Evolutionary conservation across 2,888 invertebrate genomes (phyloP), one percentile per base, ranked within the genome.

Genomic region (Atherix ibis): DNA sequence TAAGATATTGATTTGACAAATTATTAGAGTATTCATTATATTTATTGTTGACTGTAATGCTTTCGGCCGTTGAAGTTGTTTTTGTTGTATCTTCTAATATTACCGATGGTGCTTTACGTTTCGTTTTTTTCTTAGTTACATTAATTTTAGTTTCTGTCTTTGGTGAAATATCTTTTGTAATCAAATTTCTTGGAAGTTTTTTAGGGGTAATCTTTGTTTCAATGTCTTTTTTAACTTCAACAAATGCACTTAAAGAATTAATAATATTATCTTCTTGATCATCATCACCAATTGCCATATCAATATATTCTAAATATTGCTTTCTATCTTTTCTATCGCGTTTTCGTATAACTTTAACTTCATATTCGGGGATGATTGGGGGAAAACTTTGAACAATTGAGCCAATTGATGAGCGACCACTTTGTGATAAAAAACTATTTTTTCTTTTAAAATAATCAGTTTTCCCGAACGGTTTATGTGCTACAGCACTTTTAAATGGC

Each of bases 181-280:
- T 10, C 22, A 22, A 22, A 4, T 31, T 35, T 2, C 4, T 18
- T n/a, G n/a, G n/a, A n/a, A n/a, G n/a, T n/a, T n/a, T n/a, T n/a
- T n/a, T n/a, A n/a, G n/a, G n/a, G n/a, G 9, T 19, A 8, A 35
- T 15, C 31, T 31, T 19, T 13, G 31, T 13, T 39, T 58, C 58
- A 17, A 58, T 40, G 28, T 58, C 56, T 13, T 50, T 48, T 38
- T 56, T 58, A 1, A 58, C 56, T 46, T 58, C 58, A 2, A 58
- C 46, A 31, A 58, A 56, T 1, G 53, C 43, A 45, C 50, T 49
- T 32, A 58, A 38, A 22, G 58, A 50, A 27, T 56, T 55, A 36
- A 58, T 32, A 12, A 58, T 46, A 36, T 58, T 58, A 10, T 58
- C 58, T 42, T 58, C 55, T 24, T 49, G 47, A 18, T 53, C 48